These are phyloP conservation scores for Dipodomys ordii DNA, from an alignment of 2,113 vertebrate genomes.

Conservation along the genomic window DNA sequence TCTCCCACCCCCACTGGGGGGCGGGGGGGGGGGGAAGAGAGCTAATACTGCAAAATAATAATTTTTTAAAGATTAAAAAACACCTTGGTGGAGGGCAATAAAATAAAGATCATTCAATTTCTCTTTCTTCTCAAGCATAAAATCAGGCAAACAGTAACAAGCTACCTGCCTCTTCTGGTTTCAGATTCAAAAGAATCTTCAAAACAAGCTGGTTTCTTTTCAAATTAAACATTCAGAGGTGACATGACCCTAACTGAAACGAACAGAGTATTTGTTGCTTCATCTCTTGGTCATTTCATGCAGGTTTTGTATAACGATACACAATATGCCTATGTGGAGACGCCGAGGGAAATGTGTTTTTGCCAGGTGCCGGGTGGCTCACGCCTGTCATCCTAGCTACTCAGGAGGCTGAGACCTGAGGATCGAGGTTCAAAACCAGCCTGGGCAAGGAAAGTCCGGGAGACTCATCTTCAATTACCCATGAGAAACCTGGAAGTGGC, in stretches of 20 bases:
- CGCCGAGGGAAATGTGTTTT: neutral
- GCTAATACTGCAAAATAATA: too few species aligned
- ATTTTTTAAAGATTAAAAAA: neutral
- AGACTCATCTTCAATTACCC: too few species aligned
- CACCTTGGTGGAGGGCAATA: neutral
- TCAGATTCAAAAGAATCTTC: constrained; percentile 52
- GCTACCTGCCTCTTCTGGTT: neutral
- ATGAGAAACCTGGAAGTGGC: too few species aligned
- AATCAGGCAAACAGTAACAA: neutral
- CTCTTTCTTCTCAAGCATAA: neutral
- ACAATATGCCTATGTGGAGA: neutral
- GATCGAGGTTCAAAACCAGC: too few species aligned
- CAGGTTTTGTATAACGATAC: neutral
- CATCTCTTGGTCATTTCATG: neutral
- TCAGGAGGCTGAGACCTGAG: too few species aligned
- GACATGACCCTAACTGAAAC: constrained; percentile 24
- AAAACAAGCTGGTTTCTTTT: constrained; percentile 47
- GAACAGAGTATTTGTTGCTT: neutral
- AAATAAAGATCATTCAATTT: neutral
- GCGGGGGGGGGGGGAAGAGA: too few species aligned
- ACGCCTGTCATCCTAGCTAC: too few species aligned
- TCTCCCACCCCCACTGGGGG: too few species aligned
- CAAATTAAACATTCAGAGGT: constrained; percentile 48
- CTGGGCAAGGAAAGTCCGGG: too few species aligned
- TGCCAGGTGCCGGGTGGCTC: too few species aligned